Evolutionary conservation across 1,140 invertebrate genomes (phyloP), one percentile per base, ranked within the genome.

Genomic region (Venturia canescens): DNA sequence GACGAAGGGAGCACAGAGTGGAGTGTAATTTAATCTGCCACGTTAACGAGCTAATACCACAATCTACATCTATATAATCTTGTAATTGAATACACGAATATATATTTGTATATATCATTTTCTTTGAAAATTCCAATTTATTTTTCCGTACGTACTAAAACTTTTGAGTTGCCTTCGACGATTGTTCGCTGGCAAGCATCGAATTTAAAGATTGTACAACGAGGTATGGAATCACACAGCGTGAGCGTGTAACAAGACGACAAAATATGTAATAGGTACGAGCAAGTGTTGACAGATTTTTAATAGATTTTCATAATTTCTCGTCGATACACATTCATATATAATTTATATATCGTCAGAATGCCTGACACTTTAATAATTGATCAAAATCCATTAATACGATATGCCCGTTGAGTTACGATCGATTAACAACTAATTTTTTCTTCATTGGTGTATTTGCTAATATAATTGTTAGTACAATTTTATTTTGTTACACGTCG

Each of bases 131-230:
- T 66, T 23, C 2, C n/a, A 23, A 66, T 63, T 23, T 63, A 4
- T 63, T 26, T 3, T 23, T 26, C 13, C 60, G 13, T 23, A 21
- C 5, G 3, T n/a, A 44, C 44, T 71, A 13, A 9, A n/a, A 44
- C n/a, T n/a, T 44, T 38, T 44, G 7, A 44, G 48, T 31, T 66
- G 1, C 60, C 29, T 18, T 27, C 23, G 2, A 48, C 21, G 23
- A 44, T 11, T 50, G 5, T 34, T 48, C 26, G 38, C 18, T 16
- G 7, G 44, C 27, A 23, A 13, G 26, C 50, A 48, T 21, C 70
- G 70, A 72, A 50, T 72, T 26, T 38, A 16, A 48, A 72, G 38
- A 72, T 72, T 72, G 70, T 72, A 72, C 70, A 72, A 72, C 70
- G 38, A 72, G 70, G 70, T 72, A 72, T 50, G 34, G 50, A n/a